Conservation (phyloP, 2,113 vertebrate genomes). For the Jacana jacana region DNA sequence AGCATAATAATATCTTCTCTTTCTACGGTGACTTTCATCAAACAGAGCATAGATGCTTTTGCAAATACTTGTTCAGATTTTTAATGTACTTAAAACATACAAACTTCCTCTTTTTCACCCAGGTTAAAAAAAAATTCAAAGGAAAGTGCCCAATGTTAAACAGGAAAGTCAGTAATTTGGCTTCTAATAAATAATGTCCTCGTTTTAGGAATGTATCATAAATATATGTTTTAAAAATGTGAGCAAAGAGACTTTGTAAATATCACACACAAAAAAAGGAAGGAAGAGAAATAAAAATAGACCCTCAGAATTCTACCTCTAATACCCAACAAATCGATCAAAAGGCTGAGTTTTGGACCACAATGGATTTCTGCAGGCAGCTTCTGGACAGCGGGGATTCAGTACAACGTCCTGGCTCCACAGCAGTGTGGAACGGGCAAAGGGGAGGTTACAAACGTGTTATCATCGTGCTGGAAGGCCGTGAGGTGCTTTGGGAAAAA, state of each 20-base stretch:
- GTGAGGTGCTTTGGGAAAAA: background rate
- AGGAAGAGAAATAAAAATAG: background rate
- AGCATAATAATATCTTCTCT: background rate
- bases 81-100: background rate
- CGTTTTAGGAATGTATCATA: background rate
- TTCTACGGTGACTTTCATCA: background rate
- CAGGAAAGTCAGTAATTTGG: background rate
- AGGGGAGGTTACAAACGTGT: background rate
- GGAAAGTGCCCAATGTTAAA: background rate
- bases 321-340: background rate
- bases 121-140: background rate
- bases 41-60: background rate
- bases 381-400: background rate
- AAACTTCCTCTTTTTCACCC: background rate
- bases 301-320: background rate
- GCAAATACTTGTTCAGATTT: background rate
- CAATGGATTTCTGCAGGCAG: background rate
- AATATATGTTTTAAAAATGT: background rate
- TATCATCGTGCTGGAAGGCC: background rate
- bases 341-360: background rate
- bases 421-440: background rate
- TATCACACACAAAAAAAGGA: background rate
- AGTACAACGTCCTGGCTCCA: rapidly evolving
- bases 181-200: background rate
- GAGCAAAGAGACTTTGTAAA: background rate